phyloP scores from a whole-genome alignment of 2,113 vertebrate genomes.

The Pelusios castaneus region DNA sequence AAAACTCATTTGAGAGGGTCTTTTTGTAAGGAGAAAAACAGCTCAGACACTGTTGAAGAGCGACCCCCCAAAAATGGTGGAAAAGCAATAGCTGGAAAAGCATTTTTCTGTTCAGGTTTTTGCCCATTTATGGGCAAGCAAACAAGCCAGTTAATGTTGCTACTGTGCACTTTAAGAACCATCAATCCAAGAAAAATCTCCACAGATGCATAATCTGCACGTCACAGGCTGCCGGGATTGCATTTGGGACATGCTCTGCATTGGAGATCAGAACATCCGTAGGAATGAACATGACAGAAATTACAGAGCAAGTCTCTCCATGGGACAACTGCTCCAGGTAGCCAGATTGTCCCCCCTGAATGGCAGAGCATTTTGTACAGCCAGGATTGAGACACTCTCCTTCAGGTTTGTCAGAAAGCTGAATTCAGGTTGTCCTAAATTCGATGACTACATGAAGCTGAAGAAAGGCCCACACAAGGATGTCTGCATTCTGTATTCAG shows the following conservation, averaged over 20 bases:
- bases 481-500: not conserved
- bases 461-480: not conserved
- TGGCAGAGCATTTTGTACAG: not conserved
- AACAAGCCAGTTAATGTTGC: conserved; percentile 40
- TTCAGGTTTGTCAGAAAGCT: conserved; percentile 2
- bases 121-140: conserved; percentile 31
- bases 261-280: conserved; percentile 26
- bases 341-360: conserved; percentile 12
- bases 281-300: conserved; percentile 36
- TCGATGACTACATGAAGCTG: not conserved
- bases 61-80: conserved; percentile 17
- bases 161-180: not conserved
- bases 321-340: conserved; percentile 22
- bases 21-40: conserved; percentile 13
- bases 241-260: conserved; percentile 36
- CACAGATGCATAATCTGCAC: conserved; percentile 2
- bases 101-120: not conserved
- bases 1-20: not conserved
- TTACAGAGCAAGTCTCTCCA: not conserved
- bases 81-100: conserved; percentile 2
- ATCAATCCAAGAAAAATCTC: conserved; percentile 39
- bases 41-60: not conserved
- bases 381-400: not conserved
- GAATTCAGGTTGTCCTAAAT: not conserved
- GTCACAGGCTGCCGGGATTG: conserved; percentile 15